Base-by-base conservation (phyloP, 2,888 invertebrate genomes). In the Clepsis dumicolana region DNA sequence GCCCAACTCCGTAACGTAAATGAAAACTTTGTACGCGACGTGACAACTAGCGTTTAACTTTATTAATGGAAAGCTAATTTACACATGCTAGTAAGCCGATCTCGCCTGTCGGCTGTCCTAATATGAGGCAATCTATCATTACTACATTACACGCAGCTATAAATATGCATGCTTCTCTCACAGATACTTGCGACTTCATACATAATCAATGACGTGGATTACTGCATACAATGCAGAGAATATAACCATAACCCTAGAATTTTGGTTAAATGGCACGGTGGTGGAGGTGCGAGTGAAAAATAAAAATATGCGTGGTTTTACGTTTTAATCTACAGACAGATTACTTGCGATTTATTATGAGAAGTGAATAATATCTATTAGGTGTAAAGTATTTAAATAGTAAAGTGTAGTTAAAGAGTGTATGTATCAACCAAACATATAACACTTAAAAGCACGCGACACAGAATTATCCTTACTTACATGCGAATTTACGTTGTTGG, bases 401-500 rank as follows among this genome's bases (percentile, higher is more conserved):
- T 50, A 57, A n/a, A n/a, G n/a, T n/a, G n/a, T n/a, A n/a, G n/a
- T n/a, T n/a, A n/a, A n/a, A n/a, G n/a, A n/a, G n/a, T n/a, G n/a
- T n/a, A n/a, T n/a, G n/a, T n/a, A n/a, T n/a, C n/a, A n/a, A n/a
- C n/a, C 59, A 50, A 60, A n/a, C 41, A 14, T 50, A 62, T 32
- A 14, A 41, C 12, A 21, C 14, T 32, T 21, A 12, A 60, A 10
- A 24, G 29, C 60, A 59, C 52, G 65, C 60, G 1, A 25, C n/a
- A n/a, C 41, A 32, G 14, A 2, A 53, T 48, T 14, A 29, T 21
- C n/a, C 2, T 44, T 32, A 90, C 93, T 91, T 84, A 93, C 93
- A 84, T 92, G 91, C 79, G 92, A 89, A 86, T 91, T 93, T 84
- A 92, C 93, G 76, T 90, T 93, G 86, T 89, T 90, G 83, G 92